Evolutionary conservation across 2,797 vertebrate genomes (phyloP), one percentile per base, ranked within the genome.

Genomic region (Danionella dracula): DNA sequence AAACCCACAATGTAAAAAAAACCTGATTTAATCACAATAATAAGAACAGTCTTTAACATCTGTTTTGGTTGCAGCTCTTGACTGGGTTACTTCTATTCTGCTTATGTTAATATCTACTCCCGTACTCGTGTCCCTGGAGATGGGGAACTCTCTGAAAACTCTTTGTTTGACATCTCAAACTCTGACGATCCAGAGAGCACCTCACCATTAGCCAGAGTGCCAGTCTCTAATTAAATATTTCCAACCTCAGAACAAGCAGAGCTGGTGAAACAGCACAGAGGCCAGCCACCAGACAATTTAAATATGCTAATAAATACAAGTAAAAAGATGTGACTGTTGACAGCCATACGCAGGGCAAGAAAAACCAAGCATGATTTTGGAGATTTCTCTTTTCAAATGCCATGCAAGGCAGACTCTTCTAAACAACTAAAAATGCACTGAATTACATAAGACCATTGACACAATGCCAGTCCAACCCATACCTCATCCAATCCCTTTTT

Each of bases 221-320:
- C 4, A 58, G 54, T 20, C 50, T 29, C 41, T 66, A 66, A 71
- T 66, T 57, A 56, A 66, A 73, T 34, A 67, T 63, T 31, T 53
- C 49, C 45, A 57, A 32, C 50, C 12, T 44, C 21, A 70, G 13
- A 49, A 46, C 42, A 44, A 41, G 46, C 54, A 31, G 23, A 27
- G 42, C 35, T 58, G 31, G 17, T 58, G 31, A 57, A 57, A 49
- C 16, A 34, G 19, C 10, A n/a, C 37, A 58, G 53, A 27, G 13
- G 41, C 4, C 13, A 56, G 60, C 21, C 6, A 11, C 7, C 46
- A 17, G 46, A 15, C 27, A n/a, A 31, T 42, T 32, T 13, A 21
- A 21, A 32, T 34, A 53, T 53, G 42, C 42, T 35, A 48, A 12
- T 51, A 29, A 35, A 37, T 37, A 19, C 19, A 37, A 35, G 44